Base-by-base conservation (phyloP, 2,888 invertebrate species). In the Microctonus brassicae region DNA sequence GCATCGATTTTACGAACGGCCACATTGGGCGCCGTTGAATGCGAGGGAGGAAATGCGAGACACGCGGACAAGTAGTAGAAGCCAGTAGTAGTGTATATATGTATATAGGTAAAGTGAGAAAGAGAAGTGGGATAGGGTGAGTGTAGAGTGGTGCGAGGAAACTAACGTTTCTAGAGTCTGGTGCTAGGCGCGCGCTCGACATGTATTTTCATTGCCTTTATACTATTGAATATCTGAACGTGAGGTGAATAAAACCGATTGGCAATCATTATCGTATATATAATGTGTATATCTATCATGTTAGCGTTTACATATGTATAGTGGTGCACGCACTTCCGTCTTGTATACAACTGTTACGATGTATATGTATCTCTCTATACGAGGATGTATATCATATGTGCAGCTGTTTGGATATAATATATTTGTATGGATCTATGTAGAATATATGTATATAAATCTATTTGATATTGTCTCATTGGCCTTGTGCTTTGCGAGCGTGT, bases 211-310 rank as follows among this genome's bases (percentile, higher is more conserved):
- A 47, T 7, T 47, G 47, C 47, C 47, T 47, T 47, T 47, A 47
- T 47, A 47, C 47, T 47, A 47, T 47, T 47, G 47, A 47, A 47
- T 47, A 47, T 47, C 47, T 47, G 47, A 47, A 47, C 47, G 47
- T 47, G 47, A 47, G 47, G 47, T 47, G 47, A 47, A 47, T 47
- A 17, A 47, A 47, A 47, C 17, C 47, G 17, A 47, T 47, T 47
- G 47, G 47, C 17, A 47, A 47, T 47, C 5, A 47, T 7, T 47
- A 47, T n/a, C n/a, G n/a, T 47, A n/a, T n/a, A 17, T 4, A 6
- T 5, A n/a, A 17, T 47, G 17, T 20, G 17, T 47, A 5, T 47
- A 20, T n/a, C 9, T 47, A n/a, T 17, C 7, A 2, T 17, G 17
- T 1, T n/a, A 17, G 47, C 47, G n/a, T n/a, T n/a, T n/a, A n/a